phyloP scores from a whole-genome alignment of 1,140 invertebrate species.

The Mylabris phalerata region DNA sequence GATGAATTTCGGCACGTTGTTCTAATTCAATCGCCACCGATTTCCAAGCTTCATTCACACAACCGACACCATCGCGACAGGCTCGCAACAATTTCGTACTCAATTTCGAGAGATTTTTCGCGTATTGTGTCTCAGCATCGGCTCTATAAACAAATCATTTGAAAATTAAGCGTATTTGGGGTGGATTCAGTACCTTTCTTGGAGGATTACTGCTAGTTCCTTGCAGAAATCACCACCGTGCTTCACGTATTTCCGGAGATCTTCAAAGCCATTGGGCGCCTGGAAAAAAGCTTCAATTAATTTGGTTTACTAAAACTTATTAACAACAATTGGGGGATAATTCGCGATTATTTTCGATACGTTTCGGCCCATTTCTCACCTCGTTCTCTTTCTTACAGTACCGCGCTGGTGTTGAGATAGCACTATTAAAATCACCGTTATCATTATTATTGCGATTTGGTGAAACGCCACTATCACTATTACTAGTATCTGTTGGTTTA shows the following conservation, averaged over 20 bases:
- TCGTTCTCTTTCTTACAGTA: no score
- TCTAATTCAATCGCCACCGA: conserved; percentile 86
- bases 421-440: no score
- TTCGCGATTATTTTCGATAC: no score
- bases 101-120: conserved; percentile 82
- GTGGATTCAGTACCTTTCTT: conserved; percentile 67
- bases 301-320: not conserved
- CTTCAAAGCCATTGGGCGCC: conserved; percentile 90
- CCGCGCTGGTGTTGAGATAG: no score
- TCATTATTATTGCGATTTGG: no score
- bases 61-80: conserved; percentile 69
- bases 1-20: conserved; percentile 79
- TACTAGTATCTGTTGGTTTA: conserved; percentile 15
- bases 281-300: conserved; percentile 45
- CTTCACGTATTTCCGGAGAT: conserved; percentile 83
- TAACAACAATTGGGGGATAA: not conserved
- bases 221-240: conserved; percentile 92
- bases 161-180: not conserved
- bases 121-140: conserved; percentile 82
- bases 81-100: conserved; percentile 78
- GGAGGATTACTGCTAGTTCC: conserved; percentile 77
- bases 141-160: conserved; percentile 53
- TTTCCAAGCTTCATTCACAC: conserved; percentile 83
- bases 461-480: not conserved
- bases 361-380: not conserved